phyloP scores from a whole-genome alignment of 2,888 invertebrate species.

The Dimorphilus gyrociliatus region DNA sequence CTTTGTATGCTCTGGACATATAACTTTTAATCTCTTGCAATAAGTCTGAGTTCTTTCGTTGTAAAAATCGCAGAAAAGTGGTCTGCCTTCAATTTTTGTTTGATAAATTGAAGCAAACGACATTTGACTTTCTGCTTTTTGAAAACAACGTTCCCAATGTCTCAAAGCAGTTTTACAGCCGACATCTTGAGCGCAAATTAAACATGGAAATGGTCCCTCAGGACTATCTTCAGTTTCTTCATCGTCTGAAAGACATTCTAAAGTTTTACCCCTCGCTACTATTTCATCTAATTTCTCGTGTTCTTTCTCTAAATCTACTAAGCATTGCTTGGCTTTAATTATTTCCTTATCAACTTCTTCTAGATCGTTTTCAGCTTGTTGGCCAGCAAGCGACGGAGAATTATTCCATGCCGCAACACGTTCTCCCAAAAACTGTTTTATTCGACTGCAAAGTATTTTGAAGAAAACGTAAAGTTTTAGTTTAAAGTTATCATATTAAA shows the following conservation, averaged over 20 bases:
- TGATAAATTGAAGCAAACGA: slow-evolving; percentile 88
- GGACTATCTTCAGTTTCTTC: slow-evolving; percentile 16
- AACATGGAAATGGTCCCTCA: too few relatives aligned
- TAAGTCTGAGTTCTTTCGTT: slow-evolving; percentile 74
- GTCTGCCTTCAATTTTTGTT: slow-evolving; percentile 80
- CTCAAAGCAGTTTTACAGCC: too few relatives aligned
- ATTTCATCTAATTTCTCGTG: slow-evolving; percentile 55
- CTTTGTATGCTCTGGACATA: slow-evolving; percentile 94
- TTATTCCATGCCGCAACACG: slow-evolving; percentile 84
- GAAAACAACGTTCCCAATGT: too few relatives aligned
- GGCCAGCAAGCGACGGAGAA: slow-evolving; percentile 68
- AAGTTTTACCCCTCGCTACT: slow-evolving; percentile 58
- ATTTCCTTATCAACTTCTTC: slow-evolving; percentile 60
- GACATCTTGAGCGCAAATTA: too few relatives aligned
- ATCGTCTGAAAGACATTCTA: slow-evolving; percentile 28
- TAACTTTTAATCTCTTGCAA: slow-evolving; percentile 79
- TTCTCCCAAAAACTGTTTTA: slow-evolving; percentile 57
- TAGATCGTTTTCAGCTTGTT: slow-evolving; percentile 49
- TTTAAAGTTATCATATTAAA: not conserved
- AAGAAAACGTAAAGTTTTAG: not conserved
- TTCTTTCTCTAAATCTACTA: slow-evolving; percentile 40
- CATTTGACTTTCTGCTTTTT: slow-evolving; percentile 91
- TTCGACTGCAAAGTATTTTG: slow-evolving; percentile 24
- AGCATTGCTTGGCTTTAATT: slow-evolving; percentile 55
- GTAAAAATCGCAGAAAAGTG: slow-evolving; percentile 94